These are phyloP conservation scores for Heptranchias perlo DNA, from an alignment of 2,113 vertebrate species.

Conservation along the genomic window DNA sequence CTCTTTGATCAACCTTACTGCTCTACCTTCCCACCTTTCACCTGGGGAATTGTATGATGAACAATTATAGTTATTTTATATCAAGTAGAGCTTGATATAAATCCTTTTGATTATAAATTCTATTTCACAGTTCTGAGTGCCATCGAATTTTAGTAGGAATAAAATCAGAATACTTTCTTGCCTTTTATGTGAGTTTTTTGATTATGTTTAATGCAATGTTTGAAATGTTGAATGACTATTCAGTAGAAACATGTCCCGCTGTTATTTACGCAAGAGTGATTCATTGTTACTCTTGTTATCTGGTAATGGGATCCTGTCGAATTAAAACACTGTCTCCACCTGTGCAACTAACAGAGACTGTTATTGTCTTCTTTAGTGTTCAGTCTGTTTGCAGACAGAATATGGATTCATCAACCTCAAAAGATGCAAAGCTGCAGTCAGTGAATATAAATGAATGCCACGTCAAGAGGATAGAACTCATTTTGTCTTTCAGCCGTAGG, in stretches of 20 bases:
- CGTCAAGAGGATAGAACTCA: conserved; percentile 15
- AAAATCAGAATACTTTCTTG: background rate
- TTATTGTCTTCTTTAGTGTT: conserved; percentile 25
- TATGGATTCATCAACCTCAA: conserved; percentile 23
- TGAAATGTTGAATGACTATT: background rate
- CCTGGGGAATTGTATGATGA: background rate
- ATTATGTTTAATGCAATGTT: background rate
- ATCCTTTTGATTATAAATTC: background rate
- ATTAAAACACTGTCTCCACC: conserved; percentile 22
- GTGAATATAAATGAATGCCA: conserved; percentile 24
- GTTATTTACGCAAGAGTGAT: background rate
- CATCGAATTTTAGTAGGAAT: background rate
- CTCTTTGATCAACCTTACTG: background rate
- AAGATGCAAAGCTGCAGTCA: background rate
- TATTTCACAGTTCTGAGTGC: background rate
- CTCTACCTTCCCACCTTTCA: background rate
- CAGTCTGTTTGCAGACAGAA: conserved; percentile 11
- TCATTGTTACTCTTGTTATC: conserved; percentile 8
- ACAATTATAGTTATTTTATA: background rate
- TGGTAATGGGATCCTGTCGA: conserved; percentile 21
- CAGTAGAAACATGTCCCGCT: background rate
- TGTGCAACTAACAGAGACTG: conserved; percentile 25
- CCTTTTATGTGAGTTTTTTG: background rate
- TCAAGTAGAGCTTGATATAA: background rate
- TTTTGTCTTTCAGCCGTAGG: background rate